Evolutionary conservation across 2,113 vertebrate genomes (phyloP), one percentile per base, ranked within the genome.

Genomic region (Gila orcuttii): DNA sequence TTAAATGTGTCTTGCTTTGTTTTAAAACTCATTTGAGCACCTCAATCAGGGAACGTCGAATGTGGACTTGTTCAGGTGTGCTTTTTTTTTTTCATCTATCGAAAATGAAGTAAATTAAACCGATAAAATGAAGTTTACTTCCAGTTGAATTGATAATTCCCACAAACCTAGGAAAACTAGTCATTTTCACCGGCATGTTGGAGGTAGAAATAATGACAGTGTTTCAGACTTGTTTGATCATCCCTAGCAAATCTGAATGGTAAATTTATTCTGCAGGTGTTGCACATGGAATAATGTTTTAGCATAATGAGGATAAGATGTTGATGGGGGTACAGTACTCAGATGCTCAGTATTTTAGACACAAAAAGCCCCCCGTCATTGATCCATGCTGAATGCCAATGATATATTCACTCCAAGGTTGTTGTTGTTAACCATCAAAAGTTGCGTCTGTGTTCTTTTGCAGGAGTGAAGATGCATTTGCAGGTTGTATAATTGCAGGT

Each of bases 211-310:
- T 95, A 95, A 95, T 95, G 94, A 95, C 93, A 95, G 95, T 93
- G 93, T 95, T 95, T 94, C 91, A 89, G 89, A 89, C 92, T 93
- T 94, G 95, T 95, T 95, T 95, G 94, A 95, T 95, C 94, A 94
- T 94, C 93, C 92, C 93, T 93, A 90, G 93, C 94, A 93, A 93
- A 95, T 95, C 93, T 93, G 93, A 93, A 94, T 94, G 94, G 92
- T 94, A 95, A 95, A 95, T 95, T 95, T 94, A 93, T 95, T 95
- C 93, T 93, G 94, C 95, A 95, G 95, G 95, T 95, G 95, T 95
- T 95, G 92, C 93, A 93, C 93, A 92, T 93, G 92, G 93, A 95
- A 95, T 95, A 94, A 93, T 93, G 94, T 92, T 93, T 91, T 93
- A 92, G 94, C 92, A 93, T 95, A 95, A 95, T 95, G 94, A 91